Base-by-base conservation (phyloP, 53 echinoderm and acorn worm genomes). In the Holothuria scabra region DNA sequence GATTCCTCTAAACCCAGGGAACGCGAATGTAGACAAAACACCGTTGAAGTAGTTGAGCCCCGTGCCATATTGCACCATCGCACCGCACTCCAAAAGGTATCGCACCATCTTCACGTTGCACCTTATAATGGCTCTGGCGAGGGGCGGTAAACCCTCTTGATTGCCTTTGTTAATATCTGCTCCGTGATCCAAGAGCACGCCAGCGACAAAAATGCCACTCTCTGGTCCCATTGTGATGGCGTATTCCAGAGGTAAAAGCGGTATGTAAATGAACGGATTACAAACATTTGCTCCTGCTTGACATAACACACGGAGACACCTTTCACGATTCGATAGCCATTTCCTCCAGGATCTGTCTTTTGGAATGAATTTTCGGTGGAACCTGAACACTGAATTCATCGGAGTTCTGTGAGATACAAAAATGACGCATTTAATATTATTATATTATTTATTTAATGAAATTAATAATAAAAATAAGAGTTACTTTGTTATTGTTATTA, bases 251-350 rank as follows among this genome's bases (percentile, higher is more conserved):
- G 82, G 82, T 4, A 81, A 49, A 8, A 81, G 62, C 60, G 82
- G 82, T 26, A 81, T 12, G 28, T 81, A 81, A 2, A 59, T 22
- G 1, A 81, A 29, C 10, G 38, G 8, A 33, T 41, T 61, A 22
- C 5, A 61, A 49, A 81, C 63, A 20, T 81, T 63, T 18, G 82
- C 82, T 12, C 82, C 82, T 2, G 62, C 63, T 23, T 62, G 60
- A 25, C 82, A 81, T 24, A 81, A 63, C 2, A 81, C 22, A 44
- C 82, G 63, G 10, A 81, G 65, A 60, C 82, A 81, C 13, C 82
- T 33, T 22, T 81, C 60, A 8, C 82, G 82, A 44, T 81, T 81
- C 5, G 82, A 81, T 28, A 81, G 31, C 82, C 82, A 81, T 26
- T 63, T 81, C 19, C 65, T 19, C 82, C 82, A 81, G 11, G 82